These are phyloP conservation scores for Actinia equina DNA, from an alignment of 64 coral and sea anemone genomes.

Conservation along the genomic window DNA sequence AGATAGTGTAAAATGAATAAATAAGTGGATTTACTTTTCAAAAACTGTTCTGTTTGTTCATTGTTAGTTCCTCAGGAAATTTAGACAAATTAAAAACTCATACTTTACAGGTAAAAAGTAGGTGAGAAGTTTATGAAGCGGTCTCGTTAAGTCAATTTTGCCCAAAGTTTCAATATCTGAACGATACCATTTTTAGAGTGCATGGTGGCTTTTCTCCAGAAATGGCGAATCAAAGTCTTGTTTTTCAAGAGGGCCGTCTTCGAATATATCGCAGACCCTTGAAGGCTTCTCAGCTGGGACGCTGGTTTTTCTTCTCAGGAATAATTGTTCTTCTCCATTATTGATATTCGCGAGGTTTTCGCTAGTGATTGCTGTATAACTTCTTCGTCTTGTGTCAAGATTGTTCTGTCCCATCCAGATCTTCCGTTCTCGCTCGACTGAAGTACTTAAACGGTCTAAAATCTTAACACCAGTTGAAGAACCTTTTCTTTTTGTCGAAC, in stretches of 20 bases:
- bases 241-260: neutral
- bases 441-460: neutral
- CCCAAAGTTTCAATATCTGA: neutral
- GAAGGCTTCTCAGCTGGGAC: neutral
- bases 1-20: too few relatives aligned
- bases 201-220: neutral
- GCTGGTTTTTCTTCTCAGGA: neutral
- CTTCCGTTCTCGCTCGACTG: neutral
- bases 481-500: neutral
- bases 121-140: too few relatives aligned
- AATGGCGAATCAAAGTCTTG: neutral
- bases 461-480: neutral
- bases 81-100: too few relatives aligned
- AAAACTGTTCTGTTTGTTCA: too few relatives aligned
- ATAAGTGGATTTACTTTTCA: too few relatives aligned
- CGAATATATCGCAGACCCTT: neutral
- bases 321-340: neutral
- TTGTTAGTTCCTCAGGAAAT: too few relatives aligned
- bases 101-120: too few relatives aligned
- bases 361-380: neutral
- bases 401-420: slow-evolving; percentile 5
- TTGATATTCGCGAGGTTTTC: neutral
- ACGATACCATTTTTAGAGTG: neutral
- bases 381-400: neutral
- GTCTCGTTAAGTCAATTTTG: neutral